Evolutionary conservation across 1,140 invertebrate species (phyloP).

Genomic region (Cydia splendana): DNA sequence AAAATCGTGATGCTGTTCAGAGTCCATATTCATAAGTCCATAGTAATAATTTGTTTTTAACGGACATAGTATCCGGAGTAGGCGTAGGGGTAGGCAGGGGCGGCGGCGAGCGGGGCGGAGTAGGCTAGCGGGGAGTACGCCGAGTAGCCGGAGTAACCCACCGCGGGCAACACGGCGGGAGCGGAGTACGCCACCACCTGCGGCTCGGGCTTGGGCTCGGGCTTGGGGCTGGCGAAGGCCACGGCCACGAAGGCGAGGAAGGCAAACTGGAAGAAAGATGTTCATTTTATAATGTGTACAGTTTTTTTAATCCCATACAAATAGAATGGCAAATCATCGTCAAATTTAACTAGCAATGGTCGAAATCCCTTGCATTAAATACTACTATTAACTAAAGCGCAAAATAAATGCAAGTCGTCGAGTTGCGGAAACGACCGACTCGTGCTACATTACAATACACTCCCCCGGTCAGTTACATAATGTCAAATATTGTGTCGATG

Average conservation of each 20-base stretch:
- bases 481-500: neutral
- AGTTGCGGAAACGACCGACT: no score
- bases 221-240: constrained; percentile 77
- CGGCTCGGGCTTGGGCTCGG: constrained; percentile 45
- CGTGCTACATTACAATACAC: no score
- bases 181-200: constrained; percentile 55
- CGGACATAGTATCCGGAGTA: constrained; percentile 49
- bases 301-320: no score
- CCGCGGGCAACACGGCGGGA: constrained; percentile 44
- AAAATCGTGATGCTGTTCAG: neutral
- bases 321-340: no score
- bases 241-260: constrained; percentile 77
- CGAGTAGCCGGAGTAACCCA: constrained; percentile 72
- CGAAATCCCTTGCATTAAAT: no score
- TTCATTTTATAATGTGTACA: neutral
- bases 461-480: neutral
- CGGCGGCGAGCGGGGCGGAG: constrained; percentile 36
- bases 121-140: constrained; percentile 42
- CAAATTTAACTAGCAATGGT: no score
- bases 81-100: constrained; percentile 41
- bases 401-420: no score
- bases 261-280: constrained; percentile 63
- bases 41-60: constrained; percentile 36
- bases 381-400: no score
- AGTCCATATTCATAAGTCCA: neutral